Evolutionary conservation across 2,888 invertebrate species (phyloP), one percentile per base, ranked within the genome.

Genomic region (Callyntrura guangdongensis): DNA sequence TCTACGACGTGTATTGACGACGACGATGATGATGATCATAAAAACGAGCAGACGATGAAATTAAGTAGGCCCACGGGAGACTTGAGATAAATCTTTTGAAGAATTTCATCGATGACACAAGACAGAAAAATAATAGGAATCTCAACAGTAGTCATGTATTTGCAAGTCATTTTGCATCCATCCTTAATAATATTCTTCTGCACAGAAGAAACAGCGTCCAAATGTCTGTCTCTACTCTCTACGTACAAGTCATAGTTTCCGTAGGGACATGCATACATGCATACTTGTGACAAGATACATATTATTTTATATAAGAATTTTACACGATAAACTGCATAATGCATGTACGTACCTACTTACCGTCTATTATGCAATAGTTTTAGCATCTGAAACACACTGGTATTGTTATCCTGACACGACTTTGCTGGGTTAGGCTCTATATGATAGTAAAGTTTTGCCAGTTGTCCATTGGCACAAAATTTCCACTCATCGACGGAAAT

Each of bases 61-160:
- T 91, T 91, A 91, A 87, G 83, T 86, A 86, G 86, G 86, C 87
- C 91, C 87, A 91, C 86, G 86, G 91, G 91, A 74, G 86, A 87
- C 91, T 87, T 87, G 84, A 85, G 86, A 91, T 87, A 91, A 91
- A 86, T 91, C 86, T 91, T 86, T 83, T 87, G 36, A 87, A 83
- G 87, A 91, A 91, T 91, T 86, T 91, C 79, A 53, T 91, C 86
- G 91, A 91, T 91, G 91, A 87, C 91, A 91, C 86, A 83, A 91
- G 86, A 83, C 91, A 91, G 86, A 86, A 86, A 91, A 86, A 91
- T 91, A 91, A 91, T 91, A 67, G 91, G 86, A 91, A 91, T 87
- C 87, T 82, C 87, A 83, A 87, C 77, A 87, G 91, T 67, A 91
- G 86, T 36, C 87, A 64, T 53, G 53, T 81, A 87, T 86, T 91